These are phyloP conservation scores for Cheilosia vernalis DNA, from an alignment of 2,888 invertebrate species.

Conservation along the genomic window DNA sequence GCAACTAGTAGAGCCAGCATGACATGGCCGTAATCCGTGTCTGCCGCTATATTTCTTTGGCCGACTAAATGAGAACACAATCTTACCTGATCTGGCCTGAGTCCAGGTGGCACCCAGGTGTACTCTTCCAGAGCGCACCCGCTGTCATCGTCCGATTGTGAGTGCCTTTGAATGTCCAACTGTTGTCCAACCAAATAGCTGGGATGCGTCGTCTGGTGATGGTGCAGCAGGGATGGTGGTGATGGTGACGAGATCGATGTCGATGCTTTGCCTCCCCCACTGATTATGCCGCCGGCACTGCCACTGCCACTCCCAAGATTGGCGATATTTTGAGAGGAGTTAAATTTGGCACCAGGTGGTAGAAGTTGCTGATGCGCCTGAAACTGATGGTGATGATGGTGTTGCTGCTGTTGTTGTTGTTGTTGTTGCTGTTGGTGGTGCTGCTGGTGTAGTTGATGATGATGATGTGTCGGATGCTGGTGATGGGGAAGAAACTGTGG, in stretches of 20 bases:
- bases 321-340: constrained; percentile 70
- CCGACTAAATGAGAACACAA: constrained; percentile 17
- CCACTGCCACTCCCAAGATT: constrained; percentile 35
- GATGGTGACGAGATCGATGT: constrained; percentile 83
- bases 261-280: constrained; percentile 76
- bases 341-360: constrained; percentile 76
- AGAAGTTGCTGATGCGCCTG: constrained; percentile 78
- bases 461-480: constrained; percentile 68
- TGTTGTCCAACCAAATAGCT: constrained; percentile 82
- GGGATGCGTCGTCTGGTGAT: constrained; percentile 80
- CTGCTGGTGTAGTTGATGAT: constrained; percentile 64
- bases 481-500: constrained; percentile 70
- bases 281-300: constrained; percentile 32
- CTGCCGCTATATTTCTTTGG: neutral
- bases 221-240: constrained; percentile 82
- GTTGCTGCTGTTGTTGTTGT: constrained; percentile 76
- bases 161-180: constrained; percentile 91
- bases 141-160: constrained; percentile 98
- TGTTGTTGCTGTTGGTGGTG: constrained; percentile 45
- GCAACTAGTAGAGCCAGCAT: constrained; percentile 38
- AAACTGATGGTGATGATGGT: constrained; percentile 77
- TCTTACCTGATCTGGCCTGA: constrained; percentile 97
- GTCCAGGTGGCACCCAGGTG: constrained; percentile 98
- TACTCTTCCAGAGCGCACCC: constrained; percentile 99
- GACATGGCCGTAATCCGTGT: neutral